phyloP scores from a whole-genome alignment of 2,888 invertebrate genomes.

The Parochlus steinenii region DNA sequence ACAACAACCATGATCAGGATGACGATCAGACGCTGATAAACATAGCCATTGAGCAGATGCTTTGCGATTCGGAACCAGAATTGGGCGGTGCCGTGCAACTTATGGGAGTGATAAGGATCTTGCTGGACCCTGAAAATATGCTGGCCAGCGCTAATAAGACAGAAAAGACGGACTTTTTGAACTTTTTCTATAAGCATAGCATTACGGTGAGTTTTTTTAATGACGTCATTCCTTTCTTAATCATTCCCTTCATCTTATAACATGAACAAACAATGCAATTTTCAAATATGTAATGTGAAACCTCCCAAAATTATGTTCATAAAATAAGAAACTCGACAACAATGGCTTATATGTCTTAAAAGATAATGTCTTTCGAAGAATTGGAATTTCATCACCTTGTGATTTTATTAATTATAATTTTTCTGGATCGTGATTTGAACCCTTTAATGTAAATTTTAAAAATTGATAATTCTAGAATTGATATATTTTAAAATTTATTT shows the following conservation, averaged over 20 bases:
- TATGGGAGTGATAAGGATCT: conserved; percentile 80
- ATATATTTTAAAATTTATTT: no score
- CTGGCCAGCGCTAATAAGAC: conserved; percentile 81
- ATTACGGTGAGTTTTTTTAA: no score
- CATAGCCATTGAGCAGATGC: conserved; percentile 96
- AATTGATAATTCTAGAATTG: no score
- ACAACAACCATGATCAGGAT: conserved; percentile 8
- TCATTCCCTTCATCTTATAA: background rate
- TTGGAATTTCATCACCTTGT: no score
- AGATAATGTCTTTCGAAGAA: no score
- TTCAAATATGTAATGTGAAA: no score
- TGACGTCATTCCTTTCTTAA: background rate
- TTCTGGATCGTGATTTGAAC: no score
- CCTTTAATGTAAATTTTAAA: no score
- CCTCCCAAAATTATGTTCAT: background rate
- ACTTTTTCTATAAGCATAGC: conserved; percentile 97
- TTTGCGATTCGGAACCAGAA: conserved; percentile 92
- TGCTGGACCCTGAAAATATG: conserved; percentile 98
- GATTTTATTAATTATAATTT: no score
- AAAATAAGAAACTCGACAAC: no score
- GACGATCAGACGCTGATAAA: conserved; percentile 88
- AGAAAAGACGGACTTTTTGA: conserved; percentile 95
- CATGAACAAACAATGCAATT: background rate
- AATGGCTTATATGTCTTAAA: no score
- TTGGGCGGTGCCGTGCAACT: conserved; percentile 94